Base-by-base conservation (phyloP, 2,797 vertebrate species). In the Microcaecilia unicolor region DNA sequence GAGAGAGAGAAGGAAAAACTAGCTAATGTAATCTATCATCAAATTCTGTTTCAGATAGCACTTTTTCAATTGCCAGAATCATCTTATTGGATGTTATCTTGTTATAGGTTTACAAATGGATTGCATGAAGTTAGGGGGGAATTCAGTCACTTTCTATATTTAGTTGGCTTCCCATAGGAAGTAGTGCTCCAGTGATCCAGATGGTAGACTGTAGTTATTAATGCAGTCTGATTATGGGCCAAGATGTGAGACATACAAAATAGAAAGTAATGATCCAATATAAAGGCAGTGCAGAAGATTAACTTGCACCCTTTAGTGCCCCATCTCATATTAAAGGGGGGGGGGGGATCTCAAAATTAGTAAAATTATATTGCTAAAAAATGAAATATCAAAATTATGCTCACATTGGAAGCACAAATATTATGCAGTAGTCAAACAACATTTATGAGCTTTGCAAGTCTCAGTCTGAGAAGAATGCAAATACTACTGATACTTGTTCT, bases 401-500 rank as follows among this genome's bases (percentile, higher is more conserved):
- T 34, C 14, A 24, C 26, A 6, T 48, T 14, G 21, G 15, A 55
- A 22, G 6, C 16, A 48, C 33, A 31, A 22, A 11, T 19, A 53
- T 55, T 28, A 28, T 17, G 3, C 18, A 51, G 54, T 47, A 21
- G 28, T 9, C 33, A 40, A 61, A 52, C 34, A 59, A 24, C 57
- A 60, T 67, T 58, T 59, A 58, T 56, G 28, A 48, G 15, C 34
- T 43, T 61, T 62, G 33, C 40, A 51, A 19, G 2, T 48, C 49
- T 56, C 45, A 31, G 42, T 62, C 23, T 11, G n/a, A 47, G n/a
- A n/a, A 13, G 25, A 66, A 76, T 61, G 56, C 55, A 75, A 70
- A 80, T 72, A 59, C 33, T 19, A 10, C 33, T 44, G 53, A 58
- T 34, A 23, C 24, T 58, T 56, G 18, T 51, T n/a, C n/a, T n/a